Base-by-base conservation (phyloP, 2,113 vertebrate species). In the Tenrec ecaudatus region DNA sequence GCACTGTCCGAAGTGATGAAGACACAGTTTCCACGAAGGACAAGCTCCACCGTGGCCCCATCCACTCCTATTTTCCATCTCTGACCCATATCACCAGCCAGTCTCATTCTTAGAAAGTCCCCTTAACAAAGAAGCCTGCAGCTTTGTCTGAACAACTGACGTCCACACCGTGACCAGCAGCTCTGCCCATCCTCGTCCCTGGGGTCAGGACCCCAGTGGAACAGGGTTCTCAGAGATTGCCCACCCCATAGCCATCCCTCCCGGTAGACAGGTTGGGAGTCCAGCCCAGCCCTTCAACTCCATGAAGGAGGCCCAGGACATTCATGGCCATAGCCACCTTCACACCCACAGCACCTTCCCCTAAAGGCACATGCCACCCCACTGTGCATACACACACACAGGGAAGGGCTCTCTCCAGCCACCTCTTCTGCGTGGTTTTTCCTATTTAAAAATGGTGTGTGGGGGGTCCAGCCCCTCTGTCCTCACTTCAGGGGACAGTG, bases 1-100 rank as follows among this genome's bases (percentile, higher is more conserved):
- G 17, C 79, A 3, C 14, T 12, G 1, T 33, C 76, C 16, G 82
- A 71, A 16, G 29, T 2, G 11, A 22, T 20, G 0, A n/a, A 43
- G 16, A 22, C 2, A 31, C 6, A 15, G 11, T 0, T 36, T 36
- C 4, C 3, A 29, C 3, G 5, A 38, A 47, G 22, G 60, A 23
- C 16, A 53, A 31, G 58, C 36, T 16, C 79, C 3, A 0, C 23
- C 4, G 11, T 47, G 47, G 31, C 23, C n/a, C 60, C 27, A 60
- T 66, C 25, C 25, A 14, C 43, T 38, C 47, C 29, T 19, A 2
- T 22, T 75, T 27, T 1, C 60, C 68, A 88, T 73, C 71, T 66
- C 73, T 5, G 15, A 53, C 73, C 2, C 38, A 71, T 9, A 66
- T 33, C 75, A 84, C 16, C 43, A 84, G 31, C 14, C 25, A 27